Base-by-base conservation (phyloP, 1,140 invertebrate genomes). In the Drosophila punjabiensis region DNA sequence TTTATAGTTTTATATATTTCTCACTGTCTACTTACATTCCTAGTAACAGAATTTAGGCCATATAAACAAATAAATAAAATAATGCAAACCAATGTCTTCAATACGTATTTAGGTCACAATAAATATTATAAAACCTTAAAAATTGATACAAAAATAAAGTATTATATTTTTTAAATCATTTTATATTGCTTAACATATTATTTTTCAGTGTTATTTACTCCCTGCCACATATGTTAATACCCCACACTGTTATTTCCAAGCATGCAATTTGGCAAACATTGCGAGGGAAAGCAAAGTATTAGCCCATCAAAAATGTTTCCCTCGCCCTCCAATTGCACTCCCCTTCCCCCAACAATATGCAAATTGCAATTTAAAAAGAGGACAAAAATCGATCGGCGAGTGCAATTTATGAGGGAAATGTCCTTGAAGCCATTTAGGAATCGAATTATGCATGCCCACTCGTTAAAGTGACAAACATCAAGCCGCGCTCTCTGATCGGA, bases 391-490 rank as follows among this genome's bases (percentile, higher is more conserved):
- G 76, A 70, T 77, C 59, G 53, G 18, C 45, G 52, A 41, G 43
- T 69, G 59, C 47, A 77, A 78, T 78, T 78, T 78, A 78, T 78
- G 65, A 62, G 64, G 55, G 47, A 69, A 64, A 55, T 81, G 83
- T 71, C 83, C 73, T 77, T 87, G 79, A 82, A 81, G 81, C 78
- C 87, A 91, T 91, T 74, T 91, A 84, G 78, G 65, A 75, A 68
- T 75, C 70, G 76, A 77, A 91, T 91, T 91, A 87, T 91, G 88
- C 83, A 91, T 91, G 88, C 88, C 88, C 88, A 91, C 88, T 91
- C 88, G 74, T 79, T 68, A 76, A 60, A 79, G 74, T 73, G 73
- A 71, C 71, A 89, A 79, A 69, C 76, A 84, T 77, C 47, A 68
- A 37, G 30, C 75, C 64, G 41, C 33, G 50, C 55, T 30, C 33